Conservation (phyloP, 2,888 invertebrate species). For the Neoaliturus tenellus region DNA sequence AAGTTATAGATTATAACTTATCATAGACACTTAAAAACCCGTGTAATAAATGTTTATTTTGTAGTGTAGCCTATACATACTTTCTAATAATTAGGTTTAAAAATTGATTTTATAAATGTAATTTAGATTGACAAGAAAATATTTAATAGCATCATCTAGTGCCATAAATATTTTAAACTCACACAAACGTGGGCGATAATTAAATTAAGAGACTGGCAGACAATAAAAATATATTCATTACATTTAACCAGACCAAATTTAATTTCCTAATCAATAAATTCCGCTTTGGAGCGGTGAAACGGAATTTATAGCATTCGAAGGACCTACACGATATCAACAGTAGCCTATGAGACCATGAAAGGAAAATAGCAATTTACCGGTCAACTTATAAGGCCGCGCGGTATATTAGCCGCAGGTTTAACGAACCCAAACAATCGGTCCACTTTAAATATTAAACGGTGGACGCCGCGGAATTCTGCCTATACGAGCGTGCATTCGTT, state of each 20-base stretch:
- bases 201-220: no score
- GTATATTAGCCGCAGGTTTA: background rate
- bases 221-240: no score
- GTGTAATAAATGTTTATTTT: no score
- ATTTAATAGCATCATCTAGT: no score
- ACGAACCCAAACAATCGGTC: slow-evolving; percentile 21
- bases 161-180: no score
- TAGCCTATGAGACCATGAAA: background rate
- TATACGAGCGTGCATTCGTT: slow-evolving; percentile 13
- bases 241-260: background rate
- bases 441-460: slow-evolving; percentile 17
- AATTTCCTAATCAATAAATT: background rate
- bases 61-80: no score
- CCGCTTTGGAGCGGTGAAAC: background rate
- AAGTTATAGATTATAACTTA: no score
- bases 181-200: no score
- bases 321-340: background rate
- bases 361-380: slow-evolving; percentile 37
- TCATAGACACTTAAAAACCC: no score
- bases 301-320: background rate
- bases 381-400: slow-evolving; percentile 26
- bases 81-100: no score
- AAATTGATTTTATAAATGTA: no score
- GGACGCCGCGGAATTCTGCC: slow-evolving; percentile 19
- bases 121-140: no score